Evolutionary conservation across 2,888 invertebrate genomes (phyloP), one percentile per base, ranked within the genome.

Genomic region (Cyclophora punctaria): DNA sequence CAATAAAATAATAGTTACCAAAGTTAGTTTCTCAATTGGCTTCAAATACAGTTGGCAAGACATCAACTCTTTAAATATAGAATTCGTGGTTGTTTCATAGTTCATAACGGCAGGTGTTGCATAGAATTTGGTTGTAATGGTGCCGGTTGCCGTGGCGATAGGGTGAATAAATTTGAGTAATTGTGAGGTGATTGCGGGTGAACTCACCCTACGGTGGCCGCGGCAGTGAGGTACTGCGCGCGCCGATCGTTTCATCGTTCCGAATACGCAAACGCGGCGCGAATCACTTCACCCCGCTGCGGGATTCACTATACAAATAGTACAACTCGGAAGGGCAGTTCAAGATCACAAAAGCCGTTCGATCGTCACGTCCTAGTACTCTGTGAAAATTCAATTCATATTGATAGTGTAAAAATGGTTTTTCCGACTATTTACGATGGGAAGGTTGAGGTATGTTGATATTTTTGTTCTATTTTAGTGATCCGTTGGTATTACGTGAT

Each of bases 261-360:
- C 67, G 71, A 81, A 66, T 83, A 82, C 88, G 86, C 84, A 83
- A 78, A 82, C 88, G 86, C 84, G 81, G 77, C 78, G 75, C 81
- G 65, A 72, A 63, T 57, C 67, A 67, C 59, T 70, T 64, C 69
- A 52, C 71, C 62, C 60, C 75, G 71, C 72, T 78, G 79, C 74
- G 77, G 75, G 72, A 76, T 77, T 73, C 75, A 73, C 70, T 73
- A 82, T 85, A 20, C 20, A 20, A 20, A 20, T 20, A 37, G 5
- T 44, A 80, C 77, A 76, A 75, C 74, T 69, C 71, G 77, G 78
- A 89, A 89, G 89, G 89, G 84, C 89, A 86, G 82, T 83, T 89
- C 88, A 89, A 89, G 89, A 85, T 84, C 89, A 87, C 79, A 73
- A 75, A 75, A 75, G 77, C 75, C 75, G 75, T 71, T 69, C 66